phyloP scores from a whole-genome alignment of 2,888 invertebrate species.

The Zaprionus lineosus region DNA sequence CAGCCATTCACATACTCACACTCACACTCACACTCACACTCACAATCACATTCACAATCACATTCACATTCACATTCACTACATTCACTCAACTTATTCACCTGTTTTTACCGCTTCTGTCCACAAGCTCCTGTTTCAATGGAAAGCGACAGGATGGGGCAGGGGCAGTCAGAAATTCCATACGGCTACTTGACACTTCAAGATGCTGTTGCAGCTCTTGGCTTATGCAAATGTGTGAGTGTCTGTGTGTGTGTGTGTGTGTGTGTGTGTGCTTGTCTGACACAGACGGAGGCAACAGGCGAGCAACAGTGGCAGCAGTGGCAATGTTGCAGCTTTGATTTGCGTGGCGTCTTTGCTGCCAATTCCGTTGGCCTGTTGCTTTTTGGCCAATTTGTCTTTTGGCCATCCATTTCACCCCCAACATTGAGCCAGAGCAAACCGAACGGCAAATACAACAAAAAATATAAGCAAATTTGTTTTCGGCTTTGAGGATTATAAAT shows the following conservation, averaged over 20 bases:
- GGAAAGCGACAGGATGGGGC: background rate
- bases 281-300: conserved; percentile 17
- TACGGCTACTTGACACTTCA: conserved; percentile 49
- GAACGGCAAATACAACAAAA: conserved; percentile 9
- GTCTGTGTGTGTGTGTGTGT: conserved; percentile 6
- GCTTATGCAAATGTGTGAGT: too few relatives aligned
- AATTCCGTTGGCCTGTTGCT: conserved; percentile 12
- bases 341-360: conserved; percentile 8
- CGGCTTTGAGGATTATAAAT: conserved; percentile 52
- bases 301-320: background rate
- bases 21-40: conserved; percentile 2
- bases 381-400: conserved; percentile 15
- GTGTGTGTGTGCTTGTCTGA: conserved; percentile 1
- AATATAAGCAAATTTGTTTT: conserved; percentile 3
- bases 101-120: conserved; percentile 19
- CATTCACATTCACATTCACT: conserved; percentile 1
- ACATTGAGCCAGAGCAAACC: conserved; percentile 4
- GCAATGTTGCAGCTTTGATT: conserved; percentile 24
- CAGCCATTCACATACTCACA: conserved; percentile 18
- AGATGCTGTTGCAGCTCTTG: conserved; percentile 23
- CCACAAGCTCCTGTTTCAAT: conserved; percentile 54
- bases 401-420: background rate
- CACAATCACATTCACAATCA: conserved; percentile 7
- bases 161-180: conserved; percentile 25
- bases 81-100: conserved; percentile 15